These are phyloP conservation scores for Nettapus auritus DNA, from an alignment of 2,113 vertebrate species.

Conservation along the genomic window DNA sequence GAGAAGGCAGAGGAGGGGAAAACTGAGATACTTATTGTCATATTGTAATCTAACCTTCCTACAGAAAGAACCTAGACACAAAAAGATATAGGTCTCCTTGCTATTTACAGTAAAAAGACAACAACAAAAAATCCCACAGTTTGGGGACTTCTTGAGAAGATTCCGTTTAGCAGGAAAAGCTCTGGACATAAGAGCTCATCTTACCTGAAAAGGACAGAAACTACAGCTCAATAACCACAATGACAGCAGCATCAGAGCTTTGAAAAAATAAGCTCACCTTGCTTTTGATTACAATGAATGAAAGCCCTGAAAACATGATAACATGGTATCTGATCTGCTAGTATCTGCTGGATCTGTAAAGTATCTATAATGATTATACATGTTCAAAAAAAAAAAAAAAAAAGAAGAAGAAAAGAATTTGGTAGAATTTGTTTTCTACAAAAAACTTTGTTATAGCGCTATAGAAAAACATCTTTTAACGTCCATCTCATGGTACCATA, in stretches of 20 bases:
- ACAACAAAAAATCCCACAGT: background rate
- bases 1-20: background rate
- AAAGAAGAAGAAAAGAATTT: no score
- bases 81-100: background rate
- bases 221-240: background rate
- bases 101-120: background rate
- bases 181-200: background rate
- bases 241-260: accelerated
- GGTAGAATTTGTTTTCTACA: background rate
- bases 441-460: background rate
- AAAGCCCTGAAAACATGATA: background rate
- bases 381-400: background rate
- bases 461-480: background rate
- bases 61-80: background rate
- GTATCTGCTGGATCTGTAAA: background rate
- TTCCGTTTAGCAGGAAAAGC: background rate
- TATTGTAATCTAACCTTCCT: background rate
- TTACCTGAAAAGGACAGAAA: background rate
- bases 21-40: background rate
- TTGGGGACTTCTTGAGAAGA: background rate
- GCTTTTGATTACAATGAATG: background rate
- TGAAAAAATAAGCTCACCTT: background rate
- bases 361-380: background rate
- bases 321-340: background rate
- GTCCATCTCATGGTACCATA: accelerated